Base-by-base conservation (phyloP, 1,140 invertebrate genomes). In the Drosophila triauraria region DNA sequence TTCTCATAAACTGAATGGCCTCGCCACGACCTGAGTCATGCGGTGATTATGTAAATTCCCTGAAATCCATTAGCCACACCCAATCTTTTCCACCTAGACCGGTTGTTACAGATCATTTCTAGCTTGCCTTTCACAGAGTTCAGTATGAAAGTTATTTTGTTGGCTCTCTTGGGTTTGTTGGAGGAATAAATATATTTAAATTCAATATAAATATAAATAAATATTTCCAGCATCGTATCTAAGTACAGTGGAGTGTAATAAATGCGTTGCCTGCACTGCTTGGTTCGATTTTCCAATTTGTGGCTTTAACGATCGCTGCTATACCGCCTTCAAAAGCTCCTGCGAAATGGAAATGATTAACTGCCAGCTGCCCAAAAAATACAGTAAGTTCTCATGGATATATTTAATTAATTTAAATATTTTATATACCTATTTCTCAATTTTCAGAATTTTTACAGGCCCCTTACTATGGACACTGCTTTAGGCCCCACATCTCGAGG, bases 1-100 rank as follows among this genome's bases (percentile, higher is more conserved):
- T 87, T 87, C 71, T 77, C 82, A 80, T 80, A 70, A 87, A 82
- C 61, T 80, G 56, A 83, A 70, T 83, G 71, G 65, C 60, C 71
- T 50, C 23, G 25, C 43, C 42, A 56, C 40, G 63, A 42, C 64
- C 40, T 17, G 17, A 62, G 57, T 42, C 70, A 57, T 70, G 62
- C 23, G 54, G 38, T 54, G 58, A 43, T 75, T 75, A 61, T 76
- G 46, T 13, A 60, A 38, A 72, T 60, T 60, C 23, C n/a, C 4
- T 43, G 23, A 60, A 51, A 72, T 44, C 23, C 67, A 72, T 60
- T 60, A 25, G 46, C 27, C 69, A 50, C 67, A 68, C 67, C 67
- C 67, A 38, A 38, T 20, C 13, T 17, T 42, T 71, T 30, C 2
- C 50, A 42, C 12, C 35, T 6, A 4, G 48, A 23, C 6, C 8